Base-by-base conservation (phyloP, 92 coral and sea anemone species). In the Parazoanthus atlanticus region DNA sequence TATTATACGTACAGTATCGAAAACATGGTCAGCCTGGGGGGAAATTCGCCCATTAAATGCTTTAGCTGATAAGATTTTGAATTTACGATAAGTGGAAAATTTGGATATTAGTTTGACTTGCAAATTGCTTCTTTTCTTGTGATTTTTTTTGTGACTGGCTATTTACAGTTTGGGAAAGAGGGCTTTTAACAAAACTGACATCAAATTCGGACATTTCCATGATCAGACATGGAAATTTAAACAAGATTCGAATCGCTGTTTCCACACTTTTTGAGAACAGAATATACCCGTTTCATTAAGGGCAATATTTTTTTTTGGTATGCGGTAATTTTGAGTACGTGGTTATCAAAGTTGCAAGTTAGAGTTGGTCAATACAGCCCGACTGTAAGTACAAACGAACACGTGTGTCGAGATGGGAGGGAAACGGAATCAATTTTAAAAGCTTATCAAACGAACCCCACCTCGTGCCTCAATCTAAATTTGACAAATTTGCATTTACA, bases 401-500 rank as follows among this genome's bases (percentile, higher is more conserved):
- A 84, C 13, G 10, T 84, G 87, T 26, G 61, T 49, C 54, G 58
- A 33, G 10, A 83, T 34, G 19, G 46, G 71, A 41, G 77, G 12
- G n/a, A 83, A 70, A 70, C 79, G 10, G 40, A 78, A 46, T 16
- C 79, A 71, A 71, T 70, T 69, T 36, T 36, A 5, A 84, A 71
- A 69, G 64, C 64, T 71, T 69, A 70, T 70, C 76, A 66, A 65
- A 29, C 29, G 8, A 82, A 66, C 41, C 34, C 87, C 74, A 84
- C 78, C 58, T 67, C 75, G 47, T 36, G 28, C 34, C 32, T 83
- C 87, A 72, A 70, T 67, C 28, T 70, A 70, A 6, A 41, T 70
- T 69, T 46, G 66, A 84, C 87, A 84, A 41, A 84, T 70, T 70
- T 84, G 33, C 61, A 47, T 84, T 71, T 69, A 69, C 8, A 65